These are phyloP conservation scores for Charaxes varanes DNA, from an alignment of 1,140 invertebrate genomes.

Conservation along the genomic window DNA sequence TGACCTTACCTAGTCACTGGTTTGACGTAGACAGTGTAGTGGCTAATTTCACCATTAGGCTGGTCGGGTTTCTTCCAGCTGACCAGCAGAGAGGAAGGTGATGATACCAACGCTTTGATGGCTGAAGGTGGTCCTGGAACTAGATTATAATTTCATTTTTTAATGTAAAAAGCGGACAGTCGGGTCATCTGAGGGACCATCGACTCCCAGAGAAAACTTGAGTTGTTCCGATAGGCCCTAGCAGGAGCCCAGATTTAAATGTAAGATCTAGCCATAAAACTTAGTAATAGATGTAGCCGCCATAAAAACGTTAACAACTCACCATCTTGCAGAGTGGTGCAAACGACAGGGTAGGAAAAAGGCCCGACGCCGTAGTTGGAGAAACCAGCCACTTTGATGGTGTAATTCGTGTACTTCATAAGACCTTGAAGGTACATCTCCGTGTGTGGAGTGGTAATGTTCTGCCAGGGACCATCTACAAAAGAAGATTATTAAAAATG, in stretches of 20 bases:
- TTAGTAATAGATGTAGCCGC: too few relatives aligned
- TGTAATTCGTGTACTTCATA: conserved; percentile 87
- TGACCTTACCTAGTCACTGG: conserved; percentile 65
- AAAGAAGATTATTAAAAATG: conserved; percentile 9
- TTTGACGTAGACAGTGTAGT: conserved; percentile 87
- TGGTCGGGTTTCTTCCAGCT: conserved; percentile 89
- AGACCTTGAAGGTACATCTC: conserved; percentile 84
- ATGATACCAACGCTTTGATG: conserved; percentile 88
- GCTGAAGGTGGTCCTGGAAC: conserved; percentile 87
- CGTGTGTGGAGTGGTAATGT: conserved; percentile 66
- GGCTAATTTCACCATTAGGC: conserved; percentile 86
- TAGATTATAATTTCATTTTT: conserved; percentile 60
- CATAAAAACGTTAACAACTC: conserved; percentile 35
- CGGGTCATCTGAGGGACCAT: too few relatives aligned
- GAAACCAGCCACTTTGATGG: conserved; percentile 87
- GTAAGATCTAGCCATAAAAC: too few relatives aligned
- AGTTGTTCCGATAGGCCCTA: too few relatives aligned
- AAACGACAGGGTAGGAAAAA: conserved; percentile 83
- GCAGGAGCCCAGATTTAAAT: too few relatives aligned
- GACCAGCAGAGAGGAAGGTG: conserved; percentile 85
- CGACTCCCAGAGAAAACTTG: too few relatives aligned
- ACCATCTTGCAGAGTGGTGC: conserved; percentile 88
- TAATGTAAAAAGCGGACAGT: too few relatives aligned
- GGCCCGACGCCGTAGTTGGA: conserved; percentile 88
- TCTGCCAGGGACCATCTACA: conserved; percentile 62